Evolutionary conservation across 2,888 invertebrate genomes (phyloP), one percentile per base, ranked within the genome.

Genomic region (Palloptera scutellata): DNA sequence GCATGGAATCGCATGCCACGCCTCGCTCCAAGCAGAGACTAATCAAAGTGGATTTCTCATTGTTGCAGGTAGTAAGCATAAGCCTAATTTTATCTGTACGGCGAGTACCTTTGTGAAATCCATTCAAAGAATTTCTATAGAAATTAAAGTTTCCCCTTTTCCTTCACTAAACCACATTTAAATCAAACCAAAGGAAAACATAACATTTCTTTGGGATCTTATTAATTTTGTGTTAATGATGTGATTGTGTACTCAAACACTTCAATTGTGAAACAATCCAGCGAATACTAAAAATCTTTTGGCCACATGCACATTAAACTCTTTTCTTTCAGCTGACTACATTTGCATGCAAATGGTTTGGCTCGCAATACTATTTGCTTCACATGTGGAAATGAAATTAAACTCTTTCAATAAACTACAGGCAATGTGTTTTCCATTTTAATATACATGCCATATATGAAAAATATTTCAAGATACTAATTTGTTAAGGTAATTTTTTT

Each of bases 21-120:
- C 81, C 84, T 70, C 82, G 82, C 72, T 81, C 83, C 68, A 79
- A 81, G 69, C 84, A 84, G 79, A 88, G 92, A 78, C 89, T 95
- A 78, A 94, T 95, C 86, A 94, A 94, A 88, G 93, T 94, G 72
- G 94, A 94, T 87, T 91, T 92, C 85, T 89, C 92, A 78, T 88
- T 91, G 81, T 87, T 92, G 78, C 88, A 90, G 88, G 90, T 91
- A 78, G 40, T 61, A 42, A n/a, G n/a, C n/a, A n/a, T n/a, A n/a
- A n/a, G n/a, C 48, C n/a, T 53, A 20, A 11, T 13, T 12, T 57
- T 52, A 40, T 48, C 3, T 20, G 17, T 30, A 30, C 30, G 11
- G 30, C 53, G 13, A 60, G 45, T 59, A 52, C 43, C 42, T 43
- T 43, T 40, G 42, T 19, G 55, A 61, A 61, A 48, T 65, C 1